Evolutionary conservation across 2,113 vertebrate species (phyloP).

Genomic region (Odobenus rosmarus): DNA sequence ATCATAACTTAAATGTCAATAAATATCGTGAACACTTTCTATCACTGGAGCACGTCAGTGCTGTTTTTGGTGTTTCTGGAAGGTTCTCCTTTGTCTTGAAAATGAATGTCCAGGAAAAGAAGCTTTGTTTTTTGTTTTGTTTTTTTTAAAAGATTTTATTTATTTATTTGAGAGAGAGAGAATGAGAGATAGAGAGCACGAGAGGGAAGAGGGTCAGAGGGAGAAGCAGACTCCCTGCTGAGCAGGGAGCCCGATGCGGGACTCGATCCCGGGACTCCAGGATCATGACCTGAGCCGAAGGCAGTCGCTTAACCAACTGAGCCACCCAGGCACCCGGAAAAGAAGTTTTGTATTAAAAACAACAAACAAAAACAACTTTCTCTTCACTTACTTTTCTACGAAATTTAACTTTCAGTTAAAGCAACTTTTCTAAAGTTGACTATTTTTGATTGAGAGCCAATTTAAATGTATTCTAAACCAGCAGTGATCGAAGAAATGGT

Average conservation of each 20-base stretch:
- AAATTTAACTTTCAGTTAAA: constrained; percentile 41
- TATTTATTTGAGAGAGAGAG: too few species aligned
- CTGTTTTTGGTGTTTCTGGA: constrained; percentile 4
- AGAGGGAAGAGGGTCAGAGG: too few species aligned
- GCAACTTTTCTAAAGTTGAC: background rate
- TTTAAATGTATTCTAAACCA: background rate
- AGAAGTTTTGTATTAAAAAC: background rate
- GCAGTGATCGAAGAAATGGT: background rate
- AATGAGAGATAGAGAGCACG: too few species aligned
- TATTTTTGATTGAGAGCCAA: background rate
- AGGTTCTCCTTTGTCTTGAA: constrained; percentile 28
- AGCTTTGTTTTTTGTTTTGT: background rate
- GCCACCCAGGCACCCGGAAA: background rate
- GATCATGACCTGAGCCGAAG: too few species aligned
- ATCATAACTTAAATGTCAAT: constrained; percentile 30
- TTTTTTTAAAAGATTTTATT: too few species aligned
- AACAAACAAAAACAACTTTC: background rate
- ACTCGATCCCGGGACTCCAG: too few species aligned
- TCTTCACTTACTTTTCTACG: background rate
- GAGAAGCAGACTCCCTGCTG: too few species aligned
- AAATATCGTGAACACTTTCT: background rate
- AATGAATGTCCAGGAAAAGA: background rate
- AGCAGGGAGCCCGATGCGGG: too few species aligned
- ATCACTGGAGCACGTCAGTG: background rate
- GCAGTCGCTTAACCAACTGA: too few species aligned